A percentile compares a stretch with the other conserved stretches of the same genome.
These are phyloP conservation scores for Mus caroli DNA, from an alignment of 2,797 vertebrate species.

Conservation along the genomic window DNA sequence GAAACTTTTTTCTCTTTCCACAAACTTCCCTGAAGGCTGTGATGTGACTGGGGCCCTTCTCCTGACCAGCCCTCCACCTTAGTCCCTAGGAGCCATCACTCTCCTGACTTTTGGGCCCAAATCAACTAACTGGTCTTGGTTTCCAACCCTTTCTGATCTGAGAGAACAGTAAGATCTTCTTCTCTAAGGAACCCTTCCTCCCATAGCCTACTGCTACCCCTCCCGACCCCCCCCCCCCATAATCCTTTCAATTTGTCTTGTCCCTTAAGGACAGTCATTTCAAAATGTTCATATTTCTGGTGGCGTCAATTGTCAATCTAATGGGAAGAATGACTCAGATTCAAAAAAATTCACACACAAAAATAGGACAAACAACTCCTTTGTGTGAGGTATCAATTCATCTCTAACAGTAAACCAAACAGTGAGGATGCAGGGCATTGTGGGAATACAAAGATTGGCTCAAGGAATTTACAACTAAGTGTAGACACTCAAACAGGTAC, in stretches of 20 bases:
- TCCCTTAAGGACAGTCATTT: conserved; percentile 4
- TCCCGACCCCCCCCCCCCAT: not conserved
- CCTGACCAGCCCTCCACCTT: no score
- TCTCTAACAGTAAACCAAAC: not conserved
- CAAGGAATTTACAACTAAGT: not conserved
- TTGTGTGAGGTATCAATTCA: not conserved
- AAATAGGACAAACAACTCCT: not conserved
- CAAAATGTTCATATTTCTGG: conserved; percentile 22
- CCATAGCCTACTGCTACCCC: not conserved
- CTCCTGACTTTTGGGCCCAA: not conserved
- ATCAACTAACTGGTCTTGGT: not conserved
- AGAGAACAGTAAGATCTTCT: not conserved
- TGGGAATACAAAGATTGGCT: not conserved
- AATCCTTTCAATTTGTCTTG: not conserved
- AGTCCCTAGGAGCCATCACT: not conserved
- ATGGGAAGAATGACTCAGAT: not conserved
- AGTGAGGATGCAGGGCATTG: not conserved
- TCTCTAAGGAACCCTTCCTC: not conserved
- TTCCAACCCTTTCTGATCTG: not conserved
- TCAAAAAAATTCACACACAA: not conserved
- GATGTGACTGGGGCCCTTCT: not conserved
- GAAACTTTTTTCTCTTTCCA: not conserved
- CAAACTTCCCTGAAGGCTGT: not conserved
- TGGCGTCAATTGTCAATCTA: not conserved
- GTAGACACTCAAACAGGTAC: not conserved